phyloP scores from a whole-genome alignment of 2,797 vertebrate genomes.

The Thamnophis elegans region DNA sequence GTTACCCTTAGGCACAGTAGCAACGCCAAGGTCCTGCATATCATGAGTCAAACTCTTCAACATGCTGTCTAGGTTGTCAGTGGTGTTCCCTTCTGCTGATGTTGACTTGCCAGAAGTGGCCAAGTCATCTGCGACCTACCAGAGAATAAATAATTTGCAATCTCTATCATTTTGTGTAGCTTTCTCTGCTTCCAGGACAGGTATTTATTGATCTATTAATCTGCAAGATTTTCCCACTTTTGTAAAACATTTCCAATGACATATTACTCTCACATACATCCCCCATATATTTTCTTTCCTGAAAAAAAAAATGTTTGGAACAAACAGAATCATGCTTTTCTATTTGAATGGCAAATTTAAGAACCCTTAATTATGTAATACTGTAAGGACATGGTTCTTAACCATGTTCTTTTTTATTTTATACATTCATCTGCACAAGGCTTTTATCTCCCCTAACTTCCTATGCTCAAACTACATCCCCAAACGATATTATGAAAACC shows the following conservation, averaged over 20 bases:
- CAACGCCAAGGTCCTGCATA: slow-evolving; percentile 86
- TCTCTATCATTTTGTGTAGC: background rate
- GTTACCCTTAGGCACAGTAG: slow-evolving; percentile 74
- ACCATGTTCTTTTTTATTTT: background rate
- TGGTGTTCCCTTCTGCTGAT: slow-evolving; percentile 21
- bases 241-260: background rate
- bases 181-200: background rate
- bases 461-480: background rate
- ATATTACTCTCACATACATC: background rate
- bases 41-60: slow-evolving; percentile 82
- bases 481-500: background rate
- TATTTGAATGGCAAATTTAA: background rate
- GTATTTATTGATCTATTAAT: background rate
- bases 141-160: background rate
- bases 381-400: background rate
- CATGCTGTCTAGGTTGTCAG: slow-evolving; percentile 78
- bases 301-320: background rate
- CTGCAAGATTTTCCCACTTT: background rate
- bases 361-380: background rate
- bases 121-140: slow-evolving; percentile 29
- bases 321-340: background rate
- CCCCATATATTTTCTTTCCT: background rate
- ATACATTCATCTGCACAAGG: background rate
- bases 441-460: background rate
- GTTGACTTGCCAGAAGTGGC: slow-evolving; percentile 17